A percentile compares a stretch with the other conserved stretches of the same genome.
Evolutionary conservation across 2,113 vertebrate species (phyloP).

Genomic region (Electrona antarctica): DNA sequence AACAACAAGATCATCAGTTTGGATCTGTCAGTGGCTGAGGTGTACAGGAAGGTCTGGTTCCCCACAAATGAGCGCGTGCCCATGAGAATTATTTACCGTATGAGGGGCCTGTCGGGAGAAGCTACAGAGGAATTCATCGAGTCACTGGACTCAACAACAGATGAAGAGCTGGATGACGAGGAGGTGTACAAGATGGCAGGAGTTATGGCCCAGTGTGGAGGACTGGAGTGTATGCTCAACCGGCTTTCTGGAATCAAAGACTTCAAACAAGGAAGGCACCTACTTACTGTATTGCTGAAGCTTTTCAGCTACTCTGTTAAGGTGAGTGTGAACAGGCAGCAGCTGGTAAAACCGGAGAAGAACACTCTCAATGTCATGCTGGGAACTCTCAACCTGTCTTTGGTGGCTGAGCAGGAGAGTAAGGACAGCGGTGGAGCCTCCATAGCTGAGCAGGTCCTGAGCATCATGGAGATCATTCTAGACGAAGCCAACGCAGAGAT

Average conservation of each 20-base stretch:
- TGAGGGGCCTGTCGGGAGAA: constrained; percentile 97
- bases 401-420: constrained; percentile 97
- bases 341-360: constrained; percentile 96
- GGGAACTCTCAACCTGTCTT: constrained; percentile 94
- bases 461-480: constrained; percentile 99
- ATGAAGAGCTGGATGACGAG: constrained; percentile 98
- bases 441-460: constrained; percentile 96
- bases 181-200: constrained; percentile 99
- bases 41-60: constrained; percentile 99
- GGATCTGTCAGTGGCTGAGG: constrained; percentile 94
- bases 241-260: constrained; percentile 95
- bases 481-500: constrained; percentile 98
- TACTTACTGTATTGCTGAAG: constrained; percentile 94
- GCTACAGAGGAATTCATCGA: constrained; percentile 99
- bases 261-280: constrained; percentile 96
- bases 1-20: constrained; percentile 99
- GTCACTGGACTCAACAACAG: constrained; percentile 96
- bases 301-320: constrained; percentile 98
- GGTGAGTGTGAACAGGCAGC: constrained; percentile 96
- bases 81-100: constrained; percentile 99
- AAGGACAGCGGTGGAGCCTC: constrained; percentile 96
- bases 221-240: constrained; percentile 96
- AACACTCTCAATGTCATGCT: constrained; percentile 99
- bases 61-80: constrained; percentile 92
- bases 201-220: constrained; percentile 97